These are phyloP conservation scores for Hydrochoerus hydrochaeris DNA, from an alignment of 2,113 vertebrate genomes.

Conservation along the genomic window DNA sequence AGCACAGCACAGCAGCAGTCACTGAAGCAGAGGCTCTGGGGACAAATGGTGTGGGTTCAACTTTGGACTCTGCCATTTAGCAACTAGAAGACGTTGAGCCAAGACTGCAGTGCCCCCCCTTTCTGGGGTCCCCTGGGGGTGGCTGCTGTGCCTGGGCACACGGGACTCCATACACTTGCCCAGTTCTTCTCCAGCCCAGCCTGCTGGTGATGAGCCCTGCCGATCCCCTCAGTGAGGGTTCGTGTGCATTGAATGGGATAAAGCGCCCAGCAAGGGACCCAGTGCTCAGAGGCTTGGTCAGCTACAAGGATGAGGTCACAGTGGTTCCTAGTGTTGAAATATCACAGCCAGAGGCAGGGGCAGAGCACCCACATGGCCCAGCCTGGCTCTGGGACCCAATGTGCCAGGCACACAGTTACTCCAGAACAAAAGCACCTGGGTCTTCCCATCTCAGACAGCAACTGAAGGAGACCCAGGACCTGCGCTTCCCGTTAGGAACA, in stretches of 20 bases:
- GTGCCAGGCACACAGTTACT: not conserved
- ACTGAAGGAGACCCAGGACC: not conserved
- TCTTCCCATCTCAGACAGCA: not conserved
- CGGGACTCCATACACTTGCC: fast-evolving
- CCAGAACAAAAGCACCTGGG: not conserved
- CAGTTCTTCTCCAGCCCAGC: not conserved
- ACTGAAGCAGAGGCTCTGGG: not conserved
- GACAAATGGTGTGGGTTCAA: not conserved
- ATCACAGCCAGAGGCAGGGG: not conserved
- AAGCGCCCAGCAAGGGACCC: not conserved
- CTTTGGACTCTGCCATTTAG: not conserved
- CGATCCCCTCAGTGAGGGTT: not conserved
- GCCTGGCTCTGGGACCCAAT: not conserved
- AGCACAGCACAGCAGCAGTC: not conserved
- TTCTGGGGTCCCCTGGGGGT: not conserved
- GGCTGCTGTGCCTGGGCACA: fast-evolving
- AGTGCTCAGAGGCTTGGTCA: not conserved
- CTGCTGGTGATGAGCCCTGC: too few species aligned
- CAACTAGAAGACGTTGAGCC: not conserved
- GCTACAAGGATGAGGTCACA: fast-evolving
- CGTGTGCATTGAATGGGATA: not conserved
- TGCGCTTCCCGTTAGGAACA: not conserved
- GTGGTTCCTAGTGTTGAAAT: not conserved
- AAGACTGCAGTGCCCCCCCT: fast-evolving
- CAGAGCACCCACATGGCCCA: fast-evolving